These are phyloP conservation scores for Lutjanus campechanus DNA, from an alignment of 2,797 vertebrate genomes.

Conservation along the genomic window DNA sequence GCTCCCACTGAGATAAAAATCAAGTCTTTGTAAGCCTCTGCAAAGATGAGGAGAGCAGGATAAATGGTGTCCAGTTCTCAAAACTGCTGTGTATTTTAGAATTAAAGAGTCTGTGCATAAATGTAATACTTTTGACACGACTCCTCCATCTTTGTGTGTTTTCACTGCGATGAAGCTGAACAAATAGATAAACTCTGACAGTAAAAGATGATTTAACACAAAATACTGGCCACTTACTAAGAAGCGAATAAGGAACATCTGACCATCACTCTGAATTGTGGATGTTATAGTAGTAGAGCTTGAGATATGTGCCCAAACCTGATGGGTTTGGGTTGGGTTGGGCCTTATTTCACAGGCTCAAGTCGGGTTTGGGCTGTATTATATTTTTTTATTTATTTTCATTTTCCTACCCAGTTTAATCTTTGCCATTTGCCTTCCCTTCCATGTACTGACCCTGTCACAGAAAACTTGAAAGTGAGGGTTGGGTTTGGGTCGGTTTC, in stretches of 20 bases:
- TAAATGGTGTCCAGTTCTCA: conserved; percentile 27
- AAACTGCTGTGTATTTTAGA: conserved; percentile 48
- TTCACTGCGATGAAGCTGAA: background rate
- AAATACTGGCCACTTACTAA: background rate
- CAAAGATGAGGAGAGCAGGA: conserved; percentile 50
- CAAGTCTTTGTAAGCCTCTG: conserved; percentile 65
- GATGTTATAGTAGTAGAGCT: too few relatives aligned
- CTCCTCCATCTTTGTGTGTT: background rate
- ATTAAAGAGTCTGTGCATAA: conserved; percentile 1
- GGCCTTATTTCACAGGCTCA: too few relatives aligned
- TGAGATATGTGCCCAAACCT: too few relatives aligned
- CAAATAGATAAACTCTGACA: background rate
- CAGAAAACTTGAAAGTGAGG: too few relatives aligned
- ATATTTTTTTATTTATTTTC: too few relatives aligned
- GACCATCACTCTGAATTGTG: background rate
- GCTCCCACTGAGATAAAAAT: conserved; percentile 69
- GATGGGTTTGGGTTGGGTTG: too few relatives aligned
- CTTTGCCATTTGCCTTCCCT: too few relatives aligned
- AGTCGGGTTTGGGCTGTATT: too few relatives aligned
- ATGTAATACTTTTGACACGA: conserved; percentile 23
- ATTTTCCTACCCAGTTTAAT: too few relatives aligned
- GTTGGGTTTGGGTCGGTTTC: too few relatives aligned
- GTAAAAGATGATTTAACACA: background rate
- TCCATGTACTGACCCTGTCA: too few relatives aligned
- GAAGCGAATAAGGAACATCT: background rate